phyloP scores from a whole-genome alignment of 2,113 vertebrate genomes.

The Alaudala cheleensis region DNA sequence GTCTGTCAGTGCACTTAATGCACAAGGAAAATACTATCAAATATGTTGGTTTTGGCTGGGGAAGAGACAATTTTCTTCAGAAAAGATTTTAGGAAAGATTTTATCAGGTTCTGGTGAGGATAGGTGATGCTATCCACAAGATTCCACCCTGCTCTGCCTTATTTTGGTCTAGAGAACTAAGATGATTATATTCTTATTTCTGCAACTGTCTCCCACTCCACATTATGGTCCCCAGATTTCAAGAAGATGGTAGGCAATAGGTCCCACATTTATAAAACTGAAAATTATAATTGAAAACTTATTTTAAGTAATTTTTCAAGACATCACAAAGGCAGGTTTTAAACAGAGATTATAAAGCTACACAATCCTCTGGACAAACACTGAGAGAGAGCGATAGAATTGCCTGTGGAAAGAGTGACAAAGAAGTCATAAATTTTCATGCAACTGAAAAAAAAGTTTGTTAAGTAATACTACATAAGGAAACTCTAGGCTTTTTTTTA shows the following conservation, averaged over 20 bases:
- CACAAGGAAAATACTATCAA: background rate
- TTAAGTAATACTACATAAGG: background rate
- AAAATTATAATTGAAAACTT: background rate
- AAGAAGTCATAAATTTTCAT: background rate
- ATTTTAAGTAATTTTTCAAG: background rate
- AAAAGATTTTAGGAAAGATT: background rate
- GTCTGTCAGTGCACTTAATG: accelerated
- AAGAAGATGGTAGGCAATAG: background rate
- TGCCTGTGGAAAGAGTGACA: background rate
- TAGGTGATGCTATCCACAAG: background rate
- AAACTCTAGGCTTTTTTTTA: background rate
- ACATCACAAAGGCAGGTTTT: background rate
- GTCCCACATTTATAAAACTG: accelerated
- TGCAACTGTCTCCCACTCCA: background rate
- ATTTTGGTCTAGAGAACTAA: background rate
- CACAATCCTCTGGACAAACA: background rate
- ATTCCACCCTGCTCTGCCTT: background rate
- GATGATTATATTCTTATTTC: background rate
- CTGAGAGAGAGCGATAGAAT: background rate
- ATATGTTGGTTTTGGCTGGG: background rate
- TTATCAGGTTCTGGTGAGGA: background rate
- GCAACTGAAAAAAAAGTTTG: background rate
- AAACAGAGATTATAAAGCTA: background rate
- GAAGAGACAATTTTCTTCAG: background rate
- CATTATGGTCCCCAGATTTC: background rate